These are phyloP conservation scores for Euthynnus affinis DNA, from an alignment of 2,797 vertebrate genomes.

Conservation along the genomic window DNA sequence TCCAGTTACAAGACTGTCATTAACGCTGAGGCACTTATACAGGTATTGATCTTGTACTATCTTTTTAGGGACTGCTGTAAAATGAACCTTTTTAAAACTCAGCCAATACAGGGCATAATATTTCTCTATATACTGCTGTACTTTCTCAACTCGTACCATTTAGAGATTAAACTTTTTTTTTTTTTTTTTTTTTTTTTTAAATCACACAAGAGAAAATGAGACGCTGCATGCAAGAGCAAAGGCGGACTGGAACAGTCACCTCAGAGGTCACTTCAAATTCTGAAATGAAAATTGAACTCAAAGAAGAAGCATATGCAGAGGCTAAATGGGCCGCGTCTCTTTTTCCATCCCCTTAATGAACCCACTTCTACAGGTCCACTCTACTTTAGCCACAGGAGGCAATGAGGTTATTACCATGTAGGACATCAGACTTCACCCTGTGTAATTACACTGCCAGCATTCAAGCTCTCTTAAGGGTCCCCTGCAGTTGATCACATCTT, in stretches of 20 bases:
- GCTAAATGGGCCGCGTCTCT: conserved; percentile 44
- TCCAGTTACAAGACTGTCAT: conserved; percentile 17
- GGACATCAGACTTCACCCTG: conserved; percentile 66
- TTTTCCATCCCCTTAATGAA: conserved; percentile 60
- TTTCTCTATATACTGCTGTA: conserved; percentile 10
- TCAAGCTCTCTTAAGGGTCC: conserved; percentile 61
- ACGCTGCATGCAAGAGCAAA: conserved; percentile 3
- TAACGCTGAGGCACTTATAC: conserved; percentile 36
- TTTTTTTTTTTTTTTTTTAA: too few species aligned
- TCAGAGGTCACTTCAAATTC: conserved; percentile 14
- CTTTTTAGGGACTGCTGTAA: conserved; percentile 26
- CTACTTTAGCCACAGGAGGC: conserved; percentile 61
- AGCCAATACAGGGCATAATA: background rate
- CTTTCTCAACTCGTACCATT: conserved; percentile 10
- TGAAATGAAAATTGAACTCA: conserved; percentile 22
- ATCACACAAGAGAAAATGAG: conserved; percentile 29
- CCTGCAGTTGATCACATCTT: conserved; percentile 67
- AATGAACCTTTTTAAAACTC: conserved; percentile 20
- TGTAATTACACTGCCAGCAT: conserved; percentile 73
- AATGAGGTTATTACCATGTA: conserved; percentile 67
- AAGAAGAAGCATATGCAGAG: conserved; percentile 10
- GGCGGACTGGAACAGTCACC: background rate
- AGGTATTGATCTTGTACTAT: conserved; percentile 36
- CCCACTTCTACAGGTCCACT: conserved; percentile 41
- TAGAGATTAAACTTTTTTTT: background rate